A percentile compares a stretch with the other conserved stretches of the same genome.
phyloP scores from a whole-genome alignment of 2,888 invertebrate genomes.

The Eupeodes luniger region DNA sequence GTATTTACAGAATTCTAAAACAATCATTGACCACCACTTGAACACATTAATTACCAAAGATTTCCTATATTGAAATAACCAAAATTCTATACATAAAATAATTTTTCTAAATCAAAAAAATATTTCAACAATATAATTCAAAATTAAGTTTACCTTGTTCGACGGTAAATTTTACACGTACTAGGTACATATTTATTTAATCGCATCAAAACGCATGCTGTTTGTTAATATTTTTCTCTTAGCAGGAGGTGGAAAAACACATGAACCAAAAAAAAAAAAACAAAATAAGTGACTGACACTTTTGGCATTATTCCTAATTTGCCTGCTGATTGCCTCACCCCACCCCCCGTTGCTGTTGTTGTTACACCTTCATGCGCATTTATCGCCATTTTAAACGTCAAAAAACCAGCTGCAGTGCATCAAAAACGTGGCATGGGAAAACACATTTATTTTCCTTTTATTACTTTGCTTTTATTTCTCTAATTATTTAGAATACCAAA shows the following conservation, averaged over 20 bases:
- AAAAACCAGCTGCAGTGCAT: constrained; percentile 70
- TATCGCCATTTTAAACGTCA: constrained; percentile 54
- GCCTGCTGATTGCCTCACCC: constrained; percentile 10
- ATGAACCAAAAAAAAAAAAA: neutral
- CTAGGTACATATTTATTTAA: constrained; percentile 28
- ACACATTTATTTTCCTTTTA: constrained; percentile 60
- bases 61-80: constrained; percentile 6
- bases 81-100: neutral
- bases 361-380: constrained; percentile 17
- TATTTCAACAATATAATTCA: neutral
- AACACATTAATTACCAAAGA: neutral
- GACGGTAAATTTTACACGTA: neutral
- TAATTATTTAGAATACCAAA: constrained; percentile 62
- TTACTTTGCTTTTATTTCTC: constrained; percentile 59
- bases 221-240: constrained; percentile 41
- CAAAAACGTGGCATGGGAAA: constrained; percentile 55
- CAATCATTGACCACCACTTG: neutral
- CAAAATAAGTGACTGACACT: constrained; percentile 58
- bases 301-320: constrained; percentile 74
- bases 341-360: neutral
- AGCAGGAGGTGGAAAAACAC: constrained; percentile 63
- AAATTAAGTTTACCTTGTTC: constrained; percentile 12
- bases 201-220: constrained; percentile 44
- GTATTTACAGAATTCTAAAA: neutral
- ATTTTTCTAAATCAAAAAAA: neutral